These are phyloP conservation scores for Plotosus lineatus DNA, from an alignment of 2,113 vertebrate species.

Conservation along the genomic window DNA sequence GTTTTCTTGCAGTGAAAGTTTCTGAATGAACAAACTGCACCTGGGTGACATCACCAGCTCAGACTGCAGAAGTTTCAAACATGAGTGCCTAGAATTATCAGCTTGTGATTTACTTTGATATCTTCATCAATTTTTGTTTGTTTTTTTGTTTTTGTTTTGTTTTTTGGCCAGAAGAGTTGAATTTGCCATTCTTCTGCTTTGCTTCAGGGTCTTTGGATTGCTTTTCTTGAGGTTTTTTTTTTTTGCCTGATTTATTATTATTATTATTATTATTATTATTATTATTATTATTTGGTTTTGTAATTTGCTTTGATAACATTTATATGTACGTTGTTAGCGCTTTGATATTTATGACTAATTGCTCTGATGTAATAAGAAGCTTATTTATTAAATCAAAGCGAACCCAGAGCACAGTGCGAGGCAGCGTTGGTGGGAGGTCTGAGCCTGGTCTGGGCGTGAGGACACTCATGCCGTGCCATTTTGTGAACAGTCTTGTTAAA, in stretches of 20 bases:
- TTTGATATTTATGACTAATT: constrained; percentile 74
- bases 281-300: constrained; percentile 47
- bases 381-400: constrained; percentile 73
- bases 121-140: constrained; percentile 76
- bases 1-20: background rate
- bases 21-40: background rate
- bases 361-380: constrained; percentile 68
- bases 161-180: constrained; percentile 85
- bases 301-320: constrained; percentile 65
- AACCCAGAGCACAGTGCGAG: constrained; percentile 62
- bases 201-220: constrained; percentile 73
- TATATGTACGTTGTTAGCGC: constrained; percentile 62
- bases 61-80: constrained; percentile 35
- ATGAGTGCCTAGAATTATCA: constrained; percentile 96
- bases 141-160: constrained; percentile 59
- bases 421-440: constrained; percentile 57
- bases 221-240: constrained; percentile 83
- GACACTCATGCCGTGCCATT: constrained; percentile 62
- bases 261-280: constrained; percentile 53
- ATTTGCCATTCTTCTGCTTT: constrained; percentile 83
- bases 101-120: constrained; percentile 55
- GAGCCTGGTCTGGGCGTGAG: constrained; percentile 62
- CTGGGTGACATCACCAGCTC: background rate
- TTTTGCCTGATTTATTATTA: constrained; percentile 79
- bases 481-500: constrained; percentile 74